phyloP scores from a whole-genome alignment of 2,888 invertebrate species.

The Papilio gigon region DNA sequence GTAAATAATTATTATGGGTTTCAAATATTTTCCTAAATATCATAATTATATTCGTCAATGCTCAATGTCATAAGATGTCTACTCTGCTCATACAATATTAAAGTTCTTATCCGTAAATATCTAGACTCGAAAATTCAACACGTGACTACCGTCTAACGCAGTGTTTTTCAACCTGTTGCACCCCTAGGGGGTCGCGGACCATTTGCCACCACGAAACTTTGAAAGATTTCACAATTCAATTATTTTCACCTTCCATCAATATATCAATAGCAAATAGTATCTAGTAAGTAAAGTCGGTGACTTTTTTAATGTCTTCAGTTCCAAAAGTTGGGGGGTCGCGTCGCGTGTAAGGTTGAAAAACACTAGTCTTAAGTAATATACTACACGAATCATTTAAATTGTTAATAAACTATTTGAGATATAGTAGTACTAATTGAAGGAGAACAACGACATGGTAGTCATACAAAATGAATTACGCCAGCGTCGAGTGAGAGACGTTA shows the following conservation, averaged over 20 bases:
- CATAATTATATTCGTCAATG: constrained; percentile 42
- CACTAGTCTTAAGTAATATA: constrained; percentile 45
- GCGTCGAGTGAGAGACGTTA: constrained; percentile 66
- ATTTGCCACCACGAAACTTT: not conserved
- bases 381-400: constrained; percentile 33
- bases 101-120: constrained; percentile 43
- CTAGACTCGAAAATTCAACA: constrained; percentile 65
- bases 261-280: not conserved
- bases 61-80: constrained; percentile 64
- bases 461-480: constrained; percentile 70
- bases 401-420: constrained; percentile 45
- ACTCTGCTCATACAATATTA: constrained; percentile 64
- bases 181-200: not conserved
- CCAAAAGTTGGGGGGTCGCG: not conserved
- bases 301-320: not conserved
- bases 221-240: not conserved
- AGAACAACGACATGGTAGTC: constrained; percentile 68
- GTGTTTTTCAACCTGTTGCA: not conserved
- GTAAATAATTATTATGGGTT: constrained; percentile 48
- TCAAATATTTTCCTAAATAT: constrained; percentile 47
- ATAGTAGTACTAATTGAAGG: constrained; percentile 53
- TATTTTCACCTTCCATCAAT: not conserved
- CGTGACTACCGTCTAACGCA: constrained; percentile 61
- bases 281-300: too few relatives aligned
- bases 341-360: not conserved